Evolutionary conservation across 2,797 vertebrate species (phyloP).

Genomic region (Ciconia nigra): DNA sequence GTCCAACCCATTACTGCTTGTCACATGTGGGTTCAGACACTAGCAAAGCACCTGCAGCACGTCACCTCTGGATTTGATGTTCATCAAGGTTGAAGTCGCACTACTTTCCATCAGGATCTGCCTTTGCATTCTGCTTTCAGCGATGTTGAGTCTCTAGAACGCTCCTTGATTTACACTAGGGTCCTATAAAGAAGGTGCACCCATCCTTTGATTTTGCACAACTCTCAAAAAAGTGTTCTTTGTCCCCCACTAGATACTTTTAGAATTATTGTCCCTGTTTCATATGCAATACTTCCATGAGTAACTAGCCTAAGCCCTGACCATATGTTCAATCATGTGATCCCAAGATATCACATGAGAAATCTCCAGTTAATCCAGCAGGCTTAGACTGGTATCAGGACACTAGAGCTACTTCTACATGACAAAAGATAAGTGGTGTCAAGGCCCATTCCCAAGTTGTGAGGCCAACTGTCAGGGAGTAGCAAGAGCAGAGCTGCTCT

Average conservation of each 20-base stretch:
- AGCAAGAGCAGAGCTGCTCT: neutral
- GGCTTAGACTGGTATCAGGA: neutral
- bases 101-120: neutral
- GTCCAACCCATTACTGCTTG: neutral
- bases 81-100: neutral
- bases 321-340: neutral
- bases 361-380: neutral
- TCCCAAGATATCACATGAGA: neutral
- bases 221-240: neutral
- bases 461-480: neutral
- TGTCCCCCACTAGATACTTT: neutral
- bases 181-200: neutral
- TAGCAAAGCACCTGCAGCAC: neutral
- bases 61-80: neutral
- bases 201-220: neutral
- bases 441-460: neutral
- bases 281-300: neutral
- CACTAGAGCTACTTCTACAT: neutral
- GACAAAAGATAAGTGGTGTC: neutral
- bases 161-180: neutral
- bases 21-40: too few relatives aligned
- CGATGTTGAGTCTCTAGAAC: neutral
- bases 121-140: neutral
- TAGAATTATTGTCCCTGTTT: neutral
- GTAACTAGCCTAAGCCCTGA: neutral